A percentile compares a stretch with the other conserved stretches of the same genome.
Evolutionary conservation across 2,888 invertebrate species (phyloP).

Genomic region (Drosophila gaucha): DNA sequence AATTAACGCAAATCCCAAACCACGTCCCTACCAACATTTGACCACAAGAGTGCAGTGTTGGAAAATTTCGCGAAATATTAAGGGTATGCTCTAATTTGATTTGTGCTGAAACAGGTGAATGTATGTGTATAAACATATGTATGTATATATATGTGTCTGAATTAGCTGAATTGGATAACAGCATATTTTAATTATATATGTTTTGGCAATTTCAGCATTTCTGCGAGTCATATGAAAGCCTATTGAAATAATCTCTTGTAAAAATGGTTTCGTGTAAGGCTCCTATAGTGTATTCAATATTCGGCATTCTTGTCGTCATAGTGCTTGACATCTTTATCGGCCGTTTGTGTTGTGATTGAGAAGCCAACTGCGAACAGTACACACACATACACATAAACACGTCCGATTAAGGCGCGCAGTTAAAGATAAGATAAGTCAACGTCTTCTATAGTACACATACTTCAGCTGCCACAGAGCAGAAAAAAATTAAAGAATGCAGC

Average conservation of each 20-base stretch:
- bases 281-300: background rate
- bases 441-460: slow-evolving; percentile 22
- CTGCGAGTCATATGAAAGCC: too few species aligned
- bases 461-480: background rate
- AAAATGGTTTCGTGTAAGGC: too few species aligned
- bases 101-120: background rate
- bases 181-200: too few species aligned
- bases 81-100: background rate
- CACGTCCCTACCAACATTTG: background rate
- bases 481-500: slow-evolving; percentile 16
- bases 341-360: slow-evolving; percentile 48
- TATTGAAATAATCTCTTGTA: too few species aligned
- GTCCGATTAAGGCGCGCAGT: slow-evolving; percentile 24
- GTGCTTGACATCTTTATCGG: slow-evolving; percentile 58
- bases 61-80: slow-evolving; percentile 19
- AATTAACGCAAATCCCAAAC: slow-evolving; percentile 49
- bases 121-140: too few species aligned
- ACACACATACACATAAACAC: background rate
- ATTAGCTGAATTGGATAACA: too few species aligned
- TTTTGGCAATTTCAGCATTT: too few species aligned
- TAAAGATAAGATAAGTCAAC: slow-evolving; percentile 55
- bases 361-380: slow-evolving; percentile 28
- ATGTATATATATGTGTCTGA: too few species aligned
- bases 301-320: slow-evolving; percentile 22
- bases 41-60: slow-evolving; percentile 6